Evolutionary conservation across 1,140 invertebrate genomes (phyloP), one percentile per base, ranked within the genome.

Genomic region (Physella acuta): DNA sequence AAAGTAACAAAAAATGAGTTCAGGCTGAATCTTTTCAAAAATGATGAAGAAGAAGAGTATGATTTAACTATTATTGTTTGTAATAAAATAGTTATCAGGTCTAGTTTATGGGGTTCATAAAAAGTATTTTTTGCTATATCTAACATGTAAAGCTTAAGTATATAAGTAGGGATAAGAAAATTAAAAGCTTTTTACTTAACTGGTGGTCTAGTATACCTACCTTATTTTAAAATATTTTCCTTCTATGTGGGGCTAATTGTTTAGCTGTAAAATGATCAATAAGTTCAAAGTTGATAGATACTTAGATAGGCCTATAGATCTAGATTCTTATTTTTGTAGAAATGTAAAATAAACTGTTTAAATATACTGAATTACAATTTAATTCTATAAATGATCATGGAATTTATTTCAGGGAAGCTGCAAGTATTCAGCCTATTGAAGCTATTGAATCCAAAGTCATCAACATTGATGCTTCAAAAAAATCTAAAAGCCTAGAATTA

Each of bases 1-100:
- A 68, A 49, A 37, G 77, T 76, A 55, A 76, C 75, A 2, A 72
- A 69, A 68, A 77, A 79, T 72, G 80, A 80, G 60, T 82, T 85
- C 69, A 70, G 81, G 59, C 75, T 85, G 4, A 85, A 85, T 70
- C 67, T 85, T 0, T 85, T 85, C 68, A 81, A 78, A 66, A 81
- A 76, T 28, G 84, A 84, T 66, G 74, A 79, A 66, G 84, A 85
- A 72, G 83, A 85, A 75, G 78, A 81, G 82, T 83, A 74, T 78
- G 81, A 76, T 1, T 58, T 49, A 39, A 2, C 28, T 16, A 39
- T 24, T 60, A 33, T 17, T 17, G n/a, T n/a, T n/a, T n/a, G n/a
- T n/a, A n/a, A n/a, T n/a, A n/a, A n/a, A n/a, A n/a, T n/a, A n/a
- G n/a, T n/a, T n/a, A n/a, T n/a, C n/a, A n/a, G n/a, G n/a, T n/a